phyloP scores from a whole-genome alignment of 2,888 invertebrate species.

The Rhingia rostrata region DNA sequence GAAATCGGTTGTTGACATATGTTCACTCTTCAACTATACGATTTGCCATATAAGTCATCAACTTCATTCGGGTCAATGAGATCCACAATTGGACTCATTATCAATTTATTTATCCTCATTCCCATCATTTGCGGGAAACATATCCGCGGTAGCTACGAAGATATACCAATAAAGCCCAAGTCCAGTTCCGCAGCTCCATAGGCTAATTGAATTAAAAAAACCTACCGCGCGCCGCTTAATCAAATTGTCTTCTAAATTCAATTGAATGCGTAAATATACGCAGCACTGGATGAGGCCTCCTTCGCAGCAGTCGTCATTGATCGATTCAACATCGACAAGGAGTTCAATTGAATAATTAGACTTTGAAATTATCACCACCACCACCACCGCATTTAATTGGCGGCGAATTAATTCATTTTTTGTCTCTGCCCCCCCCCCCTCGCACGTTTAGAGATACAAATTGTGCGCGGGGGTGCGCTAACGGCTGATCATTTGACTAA shows the following conservation, averaged over 20 bases:
- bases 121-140: no score
- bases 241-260: conserved; percentile 68
- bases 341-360: conserved; percentile 74
- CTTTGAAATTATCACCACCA: conserved; percentile 65
- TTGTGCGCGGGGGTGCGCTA: conserved; percentile 49
- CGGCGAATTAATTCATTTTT: conserved; percentile 52
- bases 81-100: no score
- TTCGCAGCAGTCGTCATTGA: conserved; percentile 30
- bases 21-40: no score
- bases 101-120: no score
- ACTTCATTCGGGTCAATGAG: no score
- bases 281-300: conserved; percentile 19
- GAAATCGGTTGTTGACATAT: no score
- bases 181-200: conserved; percentile 28
- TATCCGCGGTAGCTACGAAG: no score
- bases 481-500: conserved; percentile 67
- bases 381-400: conserved; percentile 39
- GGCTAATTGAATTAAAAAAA: conserved; percentile 61
- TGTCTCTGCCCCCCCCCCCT: background rate
- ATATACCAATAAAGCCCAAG: background rate
- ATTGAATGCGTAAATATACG: conserved; percentile 61
- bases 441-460: conserved; percentile 16
- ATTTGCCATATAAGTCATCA: no score
- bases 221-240: conserved; percentile 33
- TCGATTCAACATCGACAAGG: conserved; percentile 54